These are phyloP conservation scores for Leucophenga montana DNA, from an alignment of 2,888 invertebrate species.

Conservation along the genomic window DNA sequence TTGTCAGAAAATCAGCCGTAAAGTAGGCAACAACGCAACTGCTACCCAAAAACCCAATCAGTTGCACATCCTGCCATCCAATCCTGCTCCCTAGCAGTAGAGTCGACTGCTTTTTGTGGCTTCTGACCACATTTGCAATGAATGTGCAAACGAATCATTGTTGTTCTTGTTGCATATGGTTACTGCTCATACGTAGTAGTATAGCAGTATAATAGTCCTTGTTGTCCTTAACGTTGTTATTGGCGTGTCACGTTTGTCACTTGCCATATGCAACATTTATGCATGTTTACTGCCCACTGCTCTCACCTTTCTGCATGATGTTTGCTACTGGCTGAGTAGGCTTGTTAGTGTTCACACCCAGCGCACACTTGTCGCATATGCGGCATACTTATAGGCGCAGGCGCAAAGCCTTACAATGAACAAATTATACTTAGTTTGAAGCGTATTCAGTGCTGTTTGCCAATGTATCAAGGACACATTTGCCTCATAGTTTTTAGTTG, in stretches of 20 bases:
- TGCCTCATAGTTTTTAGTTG: no score
- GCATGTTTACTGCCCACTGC: no score
- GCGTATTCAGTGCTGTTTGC: no score
- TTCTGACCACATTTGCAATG: conserved; percentile 40
- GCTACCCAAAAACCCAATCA: conserved; percentile 11
- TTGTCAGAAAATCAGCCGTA: not conserved
- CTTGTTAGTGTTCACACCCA: no score
- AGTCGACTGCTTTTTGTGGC: conserved; percentile 46
- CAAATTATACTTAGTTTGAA: no score
- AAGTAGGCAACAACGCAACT: conserved; percentile 12
- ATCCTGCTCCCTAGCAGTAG: not conserved
- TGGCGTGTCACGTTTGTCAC: conserved; percentile 30
- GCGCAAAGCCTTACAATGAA: no score
- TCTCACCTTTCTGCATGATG: no score
- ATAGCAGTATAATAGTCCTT: conserved; percentile 18
- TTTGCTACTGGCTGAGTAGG: no score
- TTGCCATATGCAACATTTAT: conserved; percentile 18
- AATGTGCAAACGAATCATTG: conserved; percentile 46
- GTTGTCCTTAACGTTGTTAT: not conserved
- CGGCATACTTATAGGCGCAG: no score
- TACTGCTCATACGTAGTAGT: conserved; percentile 36
- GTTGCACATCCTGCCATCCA: conserved; percentile 11
- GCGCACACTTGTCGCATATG: no score
- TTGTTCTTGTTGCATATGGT: not conserved
- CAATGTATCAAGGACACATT: no score